Base-by-base conservation (phyloP, 2,113 vertebrate genomes). In the Cepphus grylle region DNA sequence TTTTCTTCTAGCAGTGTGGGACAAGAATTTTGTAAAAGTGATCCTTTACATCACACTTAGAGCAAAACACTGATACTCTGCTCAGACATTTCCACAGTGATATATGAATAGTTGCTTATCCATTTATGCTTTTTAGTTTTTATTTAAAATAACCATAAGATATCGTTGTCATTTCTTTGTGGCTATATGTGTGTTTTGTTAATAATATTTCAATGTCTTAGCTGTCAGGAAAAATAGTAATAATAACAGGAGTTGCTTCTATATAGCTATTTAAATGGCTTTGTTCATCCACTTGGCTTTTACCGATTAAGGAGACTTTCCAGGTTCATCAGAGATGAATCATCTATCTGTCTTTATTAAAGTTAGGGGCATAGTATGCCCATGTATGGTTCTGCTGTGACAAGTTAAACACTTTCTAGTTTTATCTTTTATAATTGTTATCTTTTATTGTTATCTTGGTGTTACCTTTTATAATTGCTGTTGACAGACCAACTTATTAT, bases 261-360 rank as follows among this genome's bases (percentile, higher is more conserved):
- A 11, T 87, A 69, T 43, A 67, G 18, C 25, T 72, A 29, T 88
- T 66, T 89, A 93, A 90, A 87, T 89, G 92, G 29, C 61, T 95
- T 97, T 94, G 83, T 93, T 96, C 47, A 50, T 93, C 67, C 55
- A 53, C 66, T 88, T 94, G 56, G 23, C 38, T 93, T 95, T 81
- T 94, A 58, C n/a, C 61, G n/a, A 91, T 96, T 84, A 92, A 96
- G 36, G 36, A 91, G 63, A 91, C 90, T 91, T 62, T 94, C 18
- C 17, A 88, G 40, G 20, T 95, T 97, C 50, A 89, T 97, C 90
- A 94, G 92, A 96, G n/a, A 67, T 89, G 10, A 92, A 55, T 79
- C 78, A 61, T 76, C 40, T 59, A 11, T 91, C 43, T 86, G 26
- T 88, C 18, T 81, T 56, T n/a, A 58, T 87, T 94, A 90, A 34